Conservation (phyloP, 35 echinoderm and acorn worm genomes). For the Diadema setosum region DNA sequence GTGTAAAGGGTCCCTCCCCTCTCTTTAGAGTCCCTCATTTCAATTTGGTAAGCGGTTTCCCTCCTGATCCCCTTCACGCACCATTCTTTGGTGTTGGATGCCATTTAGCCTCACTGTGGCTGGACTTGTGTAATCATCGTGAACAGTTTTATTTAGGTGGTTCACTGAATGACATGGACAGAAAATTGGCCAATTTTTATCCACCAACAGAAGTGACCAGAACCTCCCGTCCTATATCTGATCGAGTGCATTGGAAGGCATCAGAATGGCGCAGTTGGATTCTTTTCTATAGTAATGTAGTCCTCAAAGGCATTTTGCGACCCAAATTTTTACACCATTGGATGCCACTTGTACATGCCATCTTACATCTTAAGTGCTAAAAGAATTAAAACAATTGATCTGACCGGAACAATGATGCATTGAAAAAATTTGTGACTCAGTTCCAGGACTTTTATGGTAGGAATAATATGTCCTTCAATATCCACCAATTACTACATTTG, state of each 20-base stretch:
- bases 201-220: background rate
- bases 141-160: background rate
- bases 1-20: background rate
- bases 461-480: slow-evolving; percentile 16
- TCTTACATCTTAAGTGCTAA: background rate
- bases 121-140: background rate
- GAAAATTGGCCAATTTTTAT: background rate
- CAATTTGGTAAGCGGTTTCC: background rate
- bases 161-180: background rate
- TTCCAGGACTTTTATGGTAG: background rate
- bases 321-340: background rate
- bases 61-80: background rate
- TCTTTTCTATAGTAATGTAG: background rate
- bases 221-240: background rate
- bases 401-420: background rate
- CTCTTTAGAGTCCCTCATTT: background rate
- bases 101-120: background rate
- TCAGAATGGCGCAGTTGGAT: background rate
- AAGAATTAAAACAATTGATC: background rate
- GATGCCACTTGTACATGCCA: background rate
- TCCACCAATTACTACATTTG: background rate
- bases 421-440: background rate
- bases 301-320: background rate
- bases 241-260: background rate
- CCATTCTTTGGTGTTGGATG: background rate